Evolutionary conservation across 2,888 invertebrate genomes (phyloP), one percentile per base, ranked within the genome.

Genomic region (Siphlonurus alternatus): DNA sequence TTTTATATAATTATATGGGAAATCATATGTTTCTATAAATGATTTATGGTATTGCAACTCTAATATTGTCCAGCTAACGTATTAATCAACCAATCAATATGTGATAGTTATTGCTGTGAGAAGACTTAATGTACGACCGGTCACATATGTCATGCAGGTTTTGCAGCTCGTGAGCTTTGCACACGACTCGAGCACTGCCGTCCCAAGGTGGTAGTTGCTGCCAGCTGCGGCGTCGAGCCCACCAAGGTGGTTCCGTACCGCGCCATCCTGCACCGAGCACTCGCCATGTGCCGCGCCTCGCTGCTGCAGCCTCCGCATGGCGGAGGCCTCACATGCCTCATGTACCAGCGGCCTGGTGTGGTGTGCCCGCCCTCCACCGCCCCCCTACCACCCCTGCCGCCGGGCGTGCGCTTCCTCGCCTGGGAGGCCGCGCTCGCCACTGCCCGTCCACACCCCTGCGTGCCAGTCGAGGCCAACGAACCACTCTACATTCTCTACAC

Each of bases 401-500:
- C 79, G 0, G 83, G 81, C 3, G 77, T 83, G 51, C 94, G 96
- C 72, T 78, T 87, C 25, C 79, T 85, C 18, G 72, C 74, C 63
- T 96, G 93, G 91, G 82, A 87, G 1, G 85, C 87, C 22, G 86
- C 87, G 0, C 70, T 91, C 64, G 76, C 76, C 65, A 76, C 80
- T 66, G 81, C 84, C 0, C 80, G 82, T 2, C 86, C 87, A 0
- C 85, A 86, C 62, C 85, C 88, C 1, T 93, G 93, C 73, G 88
- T 93, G 0, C 82, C 94, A 0, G 86, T 93, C 0, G 88, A 90
- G 70, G 88, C 95, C 1, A 93, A 90, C 70, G 89, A 94, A 70
- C 93, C 95, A 0, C 76, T 95, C 10, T 96, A 96, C 72, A 87
- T 96, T 66, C 79, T 96, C 2, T 95, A 96, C 73, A 96, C 96